Evolutionary conservation across 2,113 vertebrate genomes (phyloP).

Genomic region (Cranoglanis bouderius): DNA sequence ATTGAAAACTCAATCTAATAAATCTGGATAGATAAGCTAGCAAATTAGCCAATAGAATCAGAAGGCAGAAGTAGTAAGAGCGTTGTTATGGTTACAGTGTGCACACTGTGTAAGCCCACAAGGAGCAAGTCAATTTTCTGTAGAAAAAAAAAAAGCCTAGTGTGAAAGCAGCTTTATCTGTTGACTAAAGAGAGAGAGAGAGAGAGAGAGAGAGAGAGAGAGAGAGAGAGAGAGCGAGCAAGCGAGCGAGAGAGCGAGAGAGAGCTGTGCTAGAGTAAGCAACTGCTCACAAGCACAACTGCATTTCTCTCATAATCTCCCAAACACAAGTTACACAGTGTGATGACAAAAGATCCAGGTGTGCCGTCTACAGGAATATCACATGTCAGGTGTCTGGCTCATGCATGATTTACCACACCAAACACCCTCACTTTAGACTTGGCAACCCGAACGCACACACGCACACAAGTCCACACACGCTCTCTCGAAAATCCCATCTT

Average conservation of each 20-base stretch:
- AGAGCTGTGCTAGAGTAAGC: neutral
- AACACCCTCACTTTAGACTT: neutral
- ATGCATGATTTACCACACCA: constrained; percentile 3
- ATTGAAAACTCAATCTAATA: neutral
- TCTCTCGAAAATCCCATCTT: neutral
- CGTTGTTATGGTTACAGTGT: constrained; percentile 2
- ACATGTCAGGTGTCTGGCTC: constrained; percentile 29
- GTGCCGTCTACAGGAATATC: constrained; percentile 37
- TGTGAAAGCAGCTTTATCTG: neutral
- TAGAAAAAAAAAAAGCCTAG: neutral
- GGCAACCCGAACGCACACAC: constrained; percentile 9
- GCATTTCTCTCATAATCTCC: neutral
- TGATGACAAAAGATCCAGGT: constrained; percentile 35
- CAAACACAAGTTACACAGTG: neutral
- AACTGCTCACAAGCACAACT: neutral
- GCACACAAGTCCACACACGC: constrained; percentile 1
- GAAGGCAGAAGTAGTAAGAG: neutral
- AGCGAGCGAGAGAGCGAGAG: constrained; percentile 1
- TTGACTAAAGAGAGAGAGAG: neutral
- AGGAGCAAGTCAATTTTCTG: neutral
- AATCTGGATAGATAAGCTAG: neutral
- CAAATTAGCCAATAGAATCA: neutral
- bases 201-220: no score
- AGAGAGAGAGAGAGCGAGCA: neutral
- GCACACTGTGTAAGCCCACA: neutral